phyloP scores from a whole-genome alignment of 2,888 invertebrate genomes.

The Sphecodes monilicornis region DNA sequence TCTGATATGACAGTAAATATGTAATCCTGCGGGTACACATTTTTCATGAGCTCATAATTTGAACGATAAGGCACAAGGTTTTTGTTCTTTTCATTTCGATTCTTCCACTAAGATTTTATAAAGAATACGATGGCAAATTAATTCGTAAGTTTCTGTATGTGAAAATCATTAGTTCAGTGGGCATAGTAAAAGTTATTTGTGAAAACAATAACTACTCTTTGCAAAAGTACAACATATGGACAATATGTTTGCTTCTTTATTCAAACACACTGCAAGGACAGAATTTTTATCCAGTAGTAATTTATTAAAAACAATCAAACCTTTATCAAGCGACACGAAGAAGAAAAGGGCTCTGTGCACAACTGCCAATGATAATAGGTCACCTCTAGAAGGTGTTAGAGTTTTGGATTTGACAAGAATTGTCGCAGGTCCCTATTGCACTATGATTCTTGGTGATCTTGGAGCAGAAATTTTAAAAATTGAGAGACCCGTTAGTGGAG shows the following conservation, averaged over 20 bases:
- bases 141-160: neutral
- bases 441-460: slow-evolving; percentile 96
- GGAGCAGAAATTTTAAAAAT: slow-evolving; percentile 97
- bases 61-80: neutral
- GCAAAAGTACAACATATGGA: neutral
- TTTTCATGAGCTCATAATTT: neutral
- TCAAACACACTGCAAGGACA: neutral
- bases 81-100: neutral
- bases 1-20: slow-evolving; percentile 14
- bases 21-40: neutral
- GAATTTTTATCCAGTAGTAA: slow-evolving; percentile 2
- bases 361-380: slow-evolving; percentile 73
- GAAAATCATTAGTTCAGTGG: slow-evolving; percentile 1
- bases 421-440: slow-evolving; percentile 97
- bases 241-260: slow-evolving; percentile 2
- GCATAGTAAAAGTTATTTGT: neutral
- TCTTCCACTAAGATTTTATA: neutral
- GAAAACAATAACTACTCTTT: neutral
- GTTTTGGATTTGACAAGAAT: slow-evolving; percentile 94
- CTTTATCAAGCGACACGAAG: neutral
- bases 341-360: slow-evolving; percentile 40
- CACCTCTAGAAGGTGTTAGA: slow-evolving; percentile 89
- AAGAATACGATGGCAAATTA: neutral
- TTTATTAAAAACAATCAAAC: neutral
- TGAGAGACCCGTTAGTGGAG: slow-evolving; percentile 92